These are phyloP conservation scores for Elysia crispata DNA, from an alignment of 2,888 invertebrate species.

Conservation along the genomic window DNA sequence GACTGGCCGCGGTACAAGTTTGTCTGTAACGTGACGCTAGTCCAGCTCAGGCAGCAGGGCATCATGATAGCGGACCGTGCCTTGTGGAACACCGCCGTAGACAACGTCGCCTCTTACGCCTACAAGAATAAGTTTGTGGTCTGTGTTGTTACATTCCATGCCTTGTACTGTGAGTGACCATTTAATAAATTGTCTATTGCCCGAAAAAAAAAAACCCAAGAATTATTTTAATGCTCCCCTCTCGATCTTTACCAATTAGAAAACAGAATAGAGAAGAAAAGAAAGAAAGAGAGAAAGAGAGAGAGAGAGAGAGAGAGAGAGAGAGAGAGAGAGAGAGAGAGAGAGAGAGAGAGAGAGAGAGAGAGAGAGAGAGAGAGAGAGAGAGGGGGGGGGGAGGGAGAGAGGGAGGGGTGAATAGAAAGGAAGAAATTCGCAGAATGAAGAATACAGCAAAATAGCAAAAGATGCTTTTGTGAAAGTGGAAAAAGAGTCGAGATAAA, in stretches of 20 bases:
- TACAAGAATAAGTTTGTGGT: conserved; percentile 22
- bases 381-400: background rate
- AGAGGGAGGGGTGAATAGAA: background rate
- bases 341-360: no score
- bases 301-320: no score
- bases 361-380: background rate
- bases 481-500: no score
- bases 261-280: no score
- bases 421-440: background rate
- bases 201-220: no score
- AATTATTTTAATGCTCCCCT: no score
- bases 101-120: conserved; percentile 14
- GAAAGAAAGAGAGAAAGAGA: no score
- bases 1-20: conserved; percentile 41
- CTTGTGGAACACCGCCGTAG: background rate
- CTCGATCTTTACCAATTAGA: no score
- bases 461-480: no score
- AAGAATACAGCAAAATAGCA: conserved; percentile 12
- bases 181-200: background rate
- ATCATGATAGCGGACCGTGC: conserved; percentile 34
- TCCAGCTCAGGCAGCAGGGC: conserved; percentile 16
- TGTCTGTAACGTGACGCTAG: conserved; percentile 31
- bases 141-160: conserved; percentile 29
- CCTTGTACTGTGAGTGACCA: conserved; percentile 25
- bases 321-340: no score